Percentiles rank a stretch among this genome's conserved stretches.
Conservation (phyloP, 2,888 invertebrate species). For the Norana najaformis region DNA sequence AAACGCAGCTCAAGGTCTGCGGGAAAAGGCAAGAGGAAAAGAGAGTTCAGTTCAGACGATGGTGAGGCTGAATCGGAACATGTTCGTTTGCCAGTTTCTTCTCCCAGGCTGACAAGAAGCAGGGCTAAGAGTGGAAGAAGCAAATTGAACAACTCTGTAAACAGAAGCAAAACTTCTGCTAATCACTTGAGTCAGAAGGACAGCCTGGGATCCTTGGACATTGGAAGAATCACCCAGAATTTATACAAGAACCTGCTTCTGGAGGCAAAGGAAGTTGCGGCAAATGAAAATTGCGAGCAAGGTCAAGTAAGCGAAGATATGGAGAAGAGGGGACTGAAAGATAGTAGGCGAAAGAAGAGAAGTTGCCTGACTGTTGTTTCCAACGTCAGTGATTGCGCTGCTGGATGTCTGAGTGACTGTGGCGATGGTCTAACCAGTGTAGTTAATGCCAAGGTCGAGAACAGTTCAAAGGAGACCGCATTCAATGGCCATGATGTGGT, state of each 20-base stretch:
- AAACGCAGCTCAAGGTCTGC: background rate
- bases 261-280: background rate
- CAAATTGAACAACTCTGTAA: background rate
- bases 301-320: background rate
- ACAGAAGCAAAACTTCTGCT: background rate
- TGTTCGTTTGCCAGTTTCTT: background rate
- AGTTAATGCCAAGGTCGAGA: background rate
- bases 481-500: background rate
- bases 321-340: background rate
- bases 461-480: background rate
- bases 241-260: conserved; percentile 1
- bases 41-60: background rate
- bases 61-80: background rate
- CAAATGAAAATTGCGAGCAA: background rate
- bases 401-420: background rate
- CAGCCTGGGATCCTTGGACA: background rate
- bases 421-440: background rate
- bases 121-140: background rate
- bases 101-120: background rate
- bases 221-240: conserved; percentile 8
- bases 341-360: background rate
- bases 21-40: background rate
- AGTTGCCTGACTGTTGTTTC: conserved; percentile 22
- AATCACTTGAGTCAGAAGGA: background rate
- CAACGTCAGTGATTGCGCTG: background rate